Conservation (phyloP, 1,140 invertebrate species). For the Contarinia nasturtii region DNA sequence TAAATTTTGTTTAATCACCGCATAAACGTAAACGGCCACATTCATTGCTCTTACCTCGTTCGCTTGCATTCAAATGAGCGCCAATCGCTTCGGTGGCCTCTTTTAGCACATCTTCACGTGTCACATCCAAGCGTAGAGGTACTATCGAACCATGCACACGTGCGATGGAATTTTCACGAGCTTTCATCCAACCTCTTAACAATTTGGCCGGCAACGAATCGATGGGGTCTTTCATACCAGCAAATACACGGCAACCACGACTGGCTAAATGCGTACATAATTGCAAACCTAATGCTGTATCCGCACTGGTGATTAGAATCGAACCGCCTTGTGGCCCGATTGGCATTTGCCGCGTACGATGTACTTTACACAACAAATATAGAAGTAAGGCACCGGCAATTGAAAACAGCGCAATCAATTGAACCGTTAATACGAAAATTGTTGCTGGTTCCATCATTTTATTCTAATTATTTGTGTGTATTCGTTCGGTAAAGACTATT, state of each 20-base stretch:
- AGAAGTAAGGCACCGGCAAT: slow-evolving; percentile 56
- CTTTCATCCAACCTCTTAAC: slow-evolving; percentile 37
- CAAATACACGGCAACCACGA: slow-evolving; percentile 53
- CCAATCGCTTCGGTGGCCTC: slow-evolving; percentile 56
- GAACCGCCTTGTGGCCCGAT: slow-evolving; percentile 24
- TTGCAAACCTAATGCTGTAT: slow-evolving; percentile 49
- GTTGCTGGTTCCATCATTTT: slow-evolving; percentile 51
- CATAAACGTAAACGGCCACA: too few species aligned
- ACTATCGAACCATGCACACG: slow-evolving; percentile 30
- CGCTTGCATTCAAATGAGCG: slow-evolving; percentile 58
- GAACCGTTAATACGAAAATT: slow-evolving; percentile 51
- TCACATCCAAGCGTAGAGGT: slow-evolving; percentile 54
- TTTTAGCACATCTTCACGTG: slow-evolving; percentile 55
- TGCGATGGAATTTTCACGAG: slow-evolving; percentile 29
- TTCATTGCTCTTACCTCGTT: slow-evolving; percentile 62
- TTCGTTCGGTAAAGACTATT: too few species aligned
- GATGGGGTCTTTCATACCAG: slow-evolving; percentile 40
- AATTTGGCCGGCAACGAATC: slow-evolving; percentile 29
- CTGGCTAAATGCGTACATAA: slow-evolving; percentile 38
- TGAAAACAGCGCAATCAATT: slow-evolving; percentile 54
- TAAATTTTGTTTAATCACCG: background rate
- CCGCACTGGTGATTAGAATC: slow-evolving; percentile 55
- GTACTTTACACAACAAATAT: slow-evolving; percentile 52
- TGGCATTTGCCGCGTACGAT: slow-evolving; percentile 17
- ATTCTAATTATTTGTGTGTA: too few species aligned